Base-by-base conservation (phyloP, 2,113 vertebrate species). In the Uria lomvia region DNA sequence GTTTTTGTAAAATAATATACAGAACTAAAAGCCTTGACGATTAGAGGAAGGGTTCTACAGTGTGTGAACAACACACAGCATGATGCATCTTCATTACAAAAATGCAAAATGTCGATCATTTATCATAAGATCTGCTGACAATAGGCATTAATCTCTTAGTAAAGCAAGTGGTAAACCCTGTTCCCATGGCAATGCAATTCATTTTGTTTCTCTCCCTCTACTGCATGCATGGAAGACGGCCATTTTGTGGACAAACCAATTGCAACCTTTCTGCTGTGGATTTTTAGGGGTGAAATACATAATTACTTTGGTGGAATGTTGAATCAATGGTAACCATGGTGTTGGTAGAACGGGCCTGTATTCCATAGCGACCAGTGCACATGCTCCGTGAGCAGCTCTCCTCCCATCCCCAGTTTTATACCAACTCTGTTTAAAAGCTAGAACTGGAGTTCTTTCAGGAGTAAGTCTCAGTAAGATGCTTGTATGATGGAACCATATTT, bases 1-100 rank as follows among this genome's bases (percentile, higher is more conserved):
- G 29, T 15, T n/a, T 15, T 32, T 56, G 20, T n/a, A 65, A 79
- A 90, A 82, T 83, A 68, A 29, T 20, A 26, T 8, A 27, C 8
- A 53, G 59, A 70, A 29, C 49, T 76, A 24, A 58, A 86, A 95
- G 49, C 34, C 53, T 70, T 62, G 50, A 47, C 80, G 82, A 60
- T 85, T 27, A 56, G 62, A 76, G 71, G 30, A 76, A 81, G 58
- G 16, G 23, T 70, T 83, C 49, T 90, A 29, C 24, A 27, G 62
- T 30, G 36, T 94, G 75, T 77, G 88, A 86, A 29, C 82, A 83
- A 15, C 91, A 73, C 67, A 40, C 75, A 88, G 86, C 30, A 6
- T 29, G 82, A 90, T 90, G 88, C 78, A 80, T 95, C 94, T 95
- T 96, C 86, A 91, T 96, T 96, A 88, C 50, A 38, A 36, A 70